Conservation (phyloP, 2,888 invertebrate genomes). For the Lasioglossum lativentre region DNA sequence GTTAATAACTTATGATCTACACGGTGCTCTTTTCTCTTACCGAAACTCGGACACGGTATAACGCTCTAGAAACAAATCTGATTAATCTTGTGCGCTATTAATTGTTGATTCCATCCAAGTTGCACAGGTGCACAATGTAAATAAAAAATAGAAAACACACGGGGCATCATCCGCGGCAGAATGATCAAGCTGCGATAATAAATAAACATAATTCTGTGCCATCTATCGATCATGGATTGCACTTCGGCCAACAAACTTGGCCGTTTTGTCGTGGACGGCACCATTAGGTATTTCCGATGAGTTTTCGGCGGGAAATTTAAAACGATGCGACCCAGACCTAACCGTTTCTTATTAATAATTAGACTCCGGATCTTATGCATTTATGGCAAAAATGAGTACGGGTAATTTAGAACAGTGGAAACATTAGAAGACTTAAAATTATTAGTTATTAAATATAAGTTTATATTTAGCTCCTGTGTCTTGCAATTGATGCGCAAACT, state of each 20-base stretch:
- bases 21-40: background rate
- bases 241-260: background rate
- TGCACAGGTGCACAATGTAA: background rate
- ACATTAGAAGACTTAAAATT: no score
- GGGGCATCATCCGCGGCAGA: background rate
- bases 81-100: background rate
- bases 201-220: background rate
- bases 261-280: background rate
- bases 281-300: background rate
- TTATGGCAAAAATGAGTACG: no score
- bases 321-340: background rate
- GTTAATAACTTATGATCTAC: background rate
- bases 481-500: no score
- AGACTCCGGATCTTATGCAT: no score
- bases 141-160: background rate
- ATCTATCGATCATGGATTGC: background rate
- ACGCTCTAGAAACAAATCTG: background rate
- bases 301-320: background rate
- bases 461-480: no score
- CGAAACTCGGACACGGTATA: background rate
- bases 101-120: background rate
- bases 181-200: background rate
- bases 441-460: no score
- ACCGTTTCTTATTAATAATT: conserved; percentile 3
- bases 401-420: no score